Conservation (phyloP, 1,140 invertebrate species). For the Philotrypesis tridentata region DNA sequence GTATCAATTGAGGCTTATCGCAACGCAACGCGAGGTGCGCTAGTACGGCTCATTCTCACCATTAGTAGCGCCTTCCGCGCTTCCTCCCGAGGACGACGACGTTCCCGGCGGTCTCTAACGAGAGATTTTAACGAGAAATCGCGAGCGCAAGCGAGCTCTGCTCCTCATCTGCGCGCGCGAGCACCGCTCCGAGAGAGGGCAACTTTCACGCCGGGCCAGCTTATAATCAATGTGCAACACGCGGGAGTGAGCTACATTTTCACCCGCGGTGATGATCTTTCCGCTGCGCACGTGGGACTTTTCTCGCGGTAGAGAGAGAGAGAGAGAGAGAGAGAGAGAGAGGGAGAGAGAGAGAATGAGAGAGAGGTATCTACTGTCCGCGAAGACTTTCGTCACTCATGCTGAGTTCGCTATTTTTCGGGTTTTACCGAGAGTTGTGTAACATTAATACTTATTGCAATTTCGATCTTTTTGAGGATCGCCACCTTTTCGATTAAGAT, state of each 20-base stretch:
- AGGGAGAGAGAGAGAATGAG: neutral
- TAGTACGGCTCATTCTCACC: constrained; percentile 48
- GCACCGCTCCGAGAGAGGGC: too few relatives aligned
- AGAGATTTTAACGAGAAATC: constrained; percentile 21
- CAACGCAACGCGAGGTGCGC: neutral
- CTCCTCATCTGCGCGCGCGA: neutral
- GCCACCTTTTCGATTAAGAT: too few relatives aligned
- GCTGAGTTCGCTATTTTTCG: too few relatives aligned
- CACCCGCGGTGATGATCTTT: neutral
- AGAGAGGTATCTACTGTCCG: neutral
- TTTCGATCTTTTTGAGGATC: too few relatives aligned
- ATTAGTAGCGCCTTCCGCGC: constrained; percentile 27
- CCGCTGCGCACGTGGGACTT: constrained; percentile 26
- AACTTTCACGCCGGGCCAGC: constrained; percentile 8
- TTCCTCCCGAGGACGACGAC: neutral
- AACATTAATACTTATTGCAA: too few relatives aligned
- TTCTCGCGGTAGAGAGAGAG: constrained; percentile 1
- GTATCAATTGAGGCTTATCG: constrained; percentile 37
- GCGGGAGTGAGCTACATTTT: constrained; percentile 9
- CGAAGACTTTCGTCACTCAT: neutral
- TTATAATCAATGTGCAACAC: constrained; percentile 8
- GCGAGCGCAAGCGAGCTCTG: neutral
- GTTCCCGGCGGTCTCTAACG: constrained; percentile 8
- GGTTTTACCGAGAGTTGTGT: too few relatives aligned
- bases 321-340: neutral